Conservation (phyloP, 2,888 invertebrate species). For the Cryptus armator region DNA sequence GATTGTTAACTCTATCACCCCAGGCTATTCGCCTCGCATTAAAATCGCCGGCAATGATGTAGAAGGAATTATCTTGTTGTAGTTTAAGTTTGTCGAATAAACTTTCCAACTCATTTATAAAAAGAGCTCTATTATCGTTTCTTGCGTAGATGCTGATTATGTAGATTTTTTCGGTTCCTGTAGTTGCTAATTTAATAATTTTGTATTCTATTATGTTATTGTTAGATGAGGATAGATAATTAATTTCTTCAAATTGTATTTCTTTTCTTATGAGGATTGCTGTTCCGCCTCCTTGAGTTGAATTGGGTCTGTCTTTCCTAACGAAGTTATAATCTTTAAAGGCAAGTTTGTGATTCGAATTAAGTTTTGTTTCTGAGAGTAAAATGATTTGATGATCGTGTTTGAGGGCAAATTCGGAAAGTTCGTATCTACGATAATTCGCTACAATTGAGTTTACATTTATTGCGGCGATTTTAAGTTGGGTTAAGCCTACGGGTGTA, state of each 20-base stretch:
- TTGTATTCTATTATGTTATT: slow-evolving; percentile 37
- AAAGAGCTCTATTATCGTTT: not conserved
- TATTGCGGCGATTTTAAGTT: not conserved
- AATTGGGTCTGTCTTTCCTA: not conserved
- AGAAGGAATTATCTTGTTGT: not conserved
- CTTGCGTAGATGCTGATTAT: not conserved
- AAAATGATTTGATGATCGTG: not conserved
- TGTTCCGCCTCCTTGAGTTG: slow-evolving; percentile 23
- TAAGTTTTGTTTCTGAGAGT: no score
- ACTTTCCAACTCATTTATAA: no score
- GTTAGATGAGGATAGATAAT: not conserved
- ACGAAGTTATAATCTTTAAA: not conserved
- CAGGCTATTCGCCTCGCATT: no score
- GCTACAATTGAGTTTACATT: not conserved
- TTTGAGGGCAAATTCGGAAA: not conserved
- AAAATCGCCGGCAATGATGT: not conserved
- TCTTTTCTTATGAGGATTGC: slow-evolving; percentile 29
- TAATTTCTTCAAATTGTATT: slow-evolving; percentile 4
- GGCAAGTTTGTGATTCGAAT: not conserved
- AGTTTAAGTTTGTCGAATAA: no score
- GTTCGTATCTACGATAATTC: not conserved
- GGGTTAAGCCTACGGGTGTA: not conserved
- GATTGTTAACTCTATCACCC: no score
- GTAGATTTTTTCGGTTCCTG: not conserved
- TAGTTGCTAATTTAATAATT: not conserved